Percentiles rank a stretch among this genome's conserved stretches.
Evolutionary conservation across 2,888 invertebrate species (phyloP).

Genomic region (Drosophila buzzatii): DNA sequence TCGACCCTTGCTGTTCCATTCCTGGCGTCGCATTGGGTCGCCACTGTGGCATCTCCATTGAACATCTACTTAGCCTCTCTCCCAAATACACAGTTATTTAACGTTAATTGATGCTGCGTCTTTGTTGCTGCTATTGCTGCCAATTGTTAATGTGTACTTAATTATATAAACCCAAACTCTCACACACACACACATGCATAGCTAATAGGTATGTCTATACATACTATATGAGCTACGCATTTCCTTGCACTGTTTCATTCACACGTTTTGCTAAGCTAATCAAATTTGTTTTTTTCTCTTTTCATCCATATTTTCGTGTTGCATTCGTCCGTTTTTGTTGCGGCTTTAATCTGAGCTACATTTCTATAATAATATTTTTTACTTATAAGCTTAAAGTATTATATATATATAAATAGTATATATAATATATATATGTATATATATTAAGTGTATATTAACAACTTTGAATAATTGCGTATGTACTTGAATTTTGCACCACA

Average conservation of each 20-base stretch:
- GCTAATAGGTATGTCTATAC: background rate
- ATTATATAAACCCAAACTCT: background rate
- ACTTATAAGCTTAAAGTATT: constrained; percentile 19
- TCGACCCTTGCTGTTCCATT: constrained; percentile 17
- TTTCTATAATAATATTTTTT: constrained; percentile 11
- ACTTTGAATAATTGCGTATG: constrained; percentile 44
- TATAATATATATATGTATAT: constrained; percentile 21
- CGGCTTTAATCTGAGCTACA: constrained; percentile 17
- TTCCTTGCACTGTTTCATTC: constrained; percentile 22
- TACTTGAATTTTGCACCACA: constrained; percentile 41
- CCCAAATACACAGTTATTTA: constrained; percentile 44
- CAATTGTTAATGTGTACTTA: constrained; percentile 48
- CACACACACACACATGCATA: background rate
- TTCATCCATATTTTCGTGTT: constrained; percentile 32
- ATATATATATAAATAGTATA: constrained; percentile 12
- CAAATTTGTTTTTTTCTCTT: too few relatives aligned
- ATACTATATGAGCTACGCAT: constrained; percentile 9
- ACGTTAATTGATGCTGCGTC: constrained; percentile 70
- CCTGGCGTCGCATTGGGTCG: constrained; percentile 31
- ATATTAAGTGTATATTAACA: constrained; percentile 34
- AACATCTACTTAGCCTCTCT: constrained; percentile 36
- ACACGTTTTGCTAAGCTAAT: constrained; percentile 8
- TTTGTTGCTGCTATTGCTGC: constrained; percentile 59
- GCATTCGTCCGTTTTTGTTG: constrained; percentile 43
- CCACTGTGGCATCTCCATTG: constrained; percentile 28